Evolutionary conservation across 2,113 vertebrate species (phyloP), one percentile per base, ranked within the genome.

Genomic region (Prolemur simus): DNA sequence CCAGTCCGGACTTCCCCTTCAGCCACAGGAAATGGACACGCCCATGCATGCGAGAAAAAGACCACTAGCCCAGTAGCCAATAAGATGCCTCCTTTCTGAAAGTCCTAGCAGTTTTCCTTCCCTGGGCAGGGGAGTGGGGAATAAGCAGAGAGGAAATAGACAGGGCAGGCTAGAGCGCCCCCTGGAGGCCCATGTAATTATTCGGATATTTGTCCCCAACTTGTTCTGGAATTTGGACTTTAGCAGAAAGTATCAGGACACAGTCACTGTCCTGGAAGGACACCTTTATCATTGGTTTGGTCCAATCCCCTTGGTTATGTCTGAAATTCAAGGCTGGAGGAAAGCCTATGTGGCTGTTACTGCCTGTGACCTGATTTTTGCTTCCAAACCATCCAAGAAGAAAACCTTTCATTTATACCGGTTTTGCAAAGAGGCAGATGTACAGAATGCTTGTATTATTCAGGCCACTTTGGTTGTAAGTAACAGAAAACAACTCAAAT

Each of bases 351-450:
- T 49, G 47, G 20, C 56, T 9, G 15, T 58, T 42, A 91, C 20
- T 71, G n/a, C 37, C 47, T 37, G 18, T 82, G 82, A 87, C 27
- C 66, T 68, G 27, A 42, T 49, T 91, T 82, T 66, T 74, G 54
- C 56, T 66, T 96, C 37, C 73, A 58, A 49, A 76, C 47, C 56
- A 27, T 37, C 54, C 34, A n/a, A 82, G n/a, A 15, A 87, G 39
- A 82, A 91, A 91, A 68, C 14, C 37, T 87, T 80, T 74, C 42
- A 54, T 52, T 80, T 87, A 45, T 17, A n/a, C 66, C 29, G 37
- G 42, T 78, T 87, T 91, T 83, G 68, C 82, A 94, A 87, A 83
- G n/a, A 91, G 34, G 18, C 27, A 76, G 66, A 86, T 60, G 45
- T 56, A 87, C 34, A 87, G 76, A 49, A 74, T 76, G 47, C 12